Evolutionary conservation across 1,140 invertebrate species (phyloP), one percentile per base, ranked within the genome.

Genomic region (Mylabris phalerata): DNA sequence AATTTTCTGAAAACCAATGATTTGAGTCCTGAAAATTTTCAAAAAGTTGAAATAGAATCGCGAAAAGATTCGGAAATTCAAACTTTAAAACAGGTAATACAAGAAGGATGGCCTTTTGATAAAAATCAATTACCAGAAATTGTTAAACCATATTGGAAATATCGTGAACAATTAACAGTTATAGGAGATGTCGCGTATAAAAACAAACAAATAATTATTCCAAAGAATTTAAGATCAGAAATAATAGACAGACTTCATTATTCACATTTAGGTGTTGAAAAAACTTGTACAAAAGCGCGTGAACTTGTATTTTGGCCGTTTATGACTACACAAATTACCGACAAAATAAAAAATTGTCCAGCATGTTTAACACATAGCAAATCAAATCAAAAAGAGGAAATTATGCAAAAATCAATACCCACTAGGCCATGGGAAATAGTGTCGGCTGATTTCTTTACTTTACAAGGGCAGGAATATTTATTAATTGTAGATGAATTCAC

Each of bases 181-280:
- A 52, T 50, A 45, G 59, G 73, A 57, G 65, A 63, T 32, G 27
- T 75, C 38, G 32, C 73, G 39, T 73, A 66, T 50, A 68, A 68
- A 51, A 60, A 63, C 24, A 49, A 71, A 58, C 45, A 55, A 61
- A 42, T 74, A n/a, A 60, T 76, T 42, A 60, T 75, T 19, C 72
- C 75, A n/a, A 60, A 58, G 49, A 50, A 32, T 27, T 45, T 74
- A 46, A 58, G 67, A 39, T 59, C 47, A 27, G 55, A 70, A 51
- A 74, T 75, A 50, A 56, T 72, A 39, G 64, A 58, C 11, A 57
- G 62, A 39, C 55, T 78, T 43, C 77, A 79, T 65, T 67, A 72
- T 56, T 63, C 67, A 11, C 78, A 81, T 66, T 39, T 77, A 49
- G 78, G 78, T 1, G 67, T 73, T 54, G 73, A 73, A 46, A 75